Conservation (phyloP, 2,888 invertebrate species). For the Aphidius colemani region DNA sequence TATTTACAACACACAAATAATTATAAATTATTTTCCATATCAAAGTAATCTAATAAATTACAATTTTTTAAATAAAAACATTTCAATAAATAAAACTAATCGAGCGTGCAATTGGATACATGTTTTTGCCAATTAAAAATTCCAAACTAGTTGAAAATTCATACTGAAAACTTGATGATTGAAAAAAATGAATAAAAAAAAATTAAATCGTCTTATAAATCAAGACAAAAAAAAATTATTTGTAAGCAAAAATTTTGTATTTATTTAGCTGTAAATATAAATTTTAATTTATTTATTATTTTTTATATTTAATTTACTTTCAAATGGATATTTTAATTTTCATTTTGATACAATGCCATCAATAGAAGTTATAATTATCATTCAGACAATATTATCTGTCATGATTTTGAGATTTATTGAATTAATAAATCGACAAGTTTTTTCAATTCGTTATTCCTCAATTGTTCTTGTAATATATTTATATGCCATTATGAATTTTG, state of each 20-base stretch:
- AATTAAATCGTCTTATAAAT: constrained; percentile 25
- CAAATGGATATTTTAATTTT: not conserved
- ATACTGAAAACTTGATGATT: too few relatives aligned
- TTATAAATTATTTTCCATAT: constrained; percentile 9
- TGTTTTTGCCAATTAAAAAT: too few relatives aligned
- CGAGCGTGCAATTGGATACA: not conserved
- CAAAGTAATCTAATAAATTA: constrained; percentile 3
- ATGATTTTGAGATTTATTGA: constrained; percentile 8
- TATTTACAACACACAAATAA: constrained; percentile 10
- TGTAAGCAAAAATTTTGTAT: constrained; percentile 16
- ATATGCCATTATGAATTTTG: not conserved
- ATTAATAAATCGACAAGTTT: constrained; percentile 10
- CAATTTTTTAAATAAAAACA: not conserved
- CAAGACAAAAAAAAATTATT: constrained; percentile 25
- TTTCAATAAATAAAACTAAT: constrained; percentile 15
- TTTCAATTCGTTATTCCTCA: constrained; percentile 1
- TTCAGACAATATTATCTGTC: not conserved
- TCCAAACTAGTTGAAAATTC: too few relatives aligned
- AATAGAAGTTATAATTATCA: constrained; percentile 15
- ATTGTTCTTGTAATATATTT: constrained; percentile 4
- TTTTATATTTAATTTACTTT: not conserved
- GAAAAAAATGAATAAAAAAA: too few relatives aligned
- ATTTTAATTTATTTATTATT: not conserved
- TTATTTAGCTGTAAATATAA: not conserved
- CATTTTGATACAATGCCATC: not conserved